Percentiles rank a stretch among this genome's conserved stretches.
phyloP scores from a whole-genome alignment of 2,113 vertebrate genomes.

The Odocoileus virginianus region DNA sequence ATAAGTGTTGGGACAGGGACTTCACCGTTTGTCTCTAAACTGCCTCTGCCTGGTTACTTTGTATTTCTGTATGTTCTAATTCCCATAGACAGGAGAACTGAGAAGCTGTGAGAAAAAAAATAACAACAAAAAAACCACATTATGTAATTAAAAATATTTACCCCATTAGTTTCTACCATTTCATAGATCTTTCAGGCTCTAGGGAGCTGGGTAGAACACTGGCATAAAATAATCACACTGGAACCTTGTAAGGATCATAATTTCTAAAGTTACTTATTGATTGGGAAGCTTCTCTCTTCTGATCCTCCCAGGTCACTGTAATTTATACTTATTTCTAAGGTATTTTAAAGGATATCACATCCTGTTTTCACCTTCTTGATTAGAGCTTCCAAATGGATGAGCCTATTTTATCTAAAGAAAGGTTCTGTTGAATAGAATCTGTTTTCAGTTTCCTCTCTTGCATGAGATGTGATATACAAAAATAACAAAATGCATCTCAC shows the following conservation, averaged over 20 bases:
- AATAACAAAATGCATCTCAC: not conserved
- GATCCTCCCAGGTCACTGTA: not conserved
- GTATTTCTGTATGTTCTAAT: constrained; percentile 33
- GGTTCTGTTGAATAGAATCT: not conserved
- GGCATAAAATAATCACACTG: not conserved
- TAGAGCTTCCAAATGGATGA: not conserved
- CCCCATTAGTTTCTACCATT: not conserved
- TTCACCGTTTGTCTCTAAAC: not conserved
- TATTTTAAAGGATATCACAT: not conserved
- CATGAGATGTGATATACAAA: not conserved
- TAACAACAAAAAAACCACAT: not conserved
- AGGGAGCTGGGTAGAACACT: not conserved
- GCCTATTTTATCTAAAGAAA: not conserved
- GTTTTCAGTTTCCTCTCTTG: not conserved
- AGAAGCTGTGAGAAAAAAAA: constrained; percentile 8
- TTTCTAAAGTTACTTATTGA: not conserved
- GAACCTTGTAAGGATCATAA: not conserved
- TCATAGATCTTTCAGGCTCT: constrained; percentile 12
- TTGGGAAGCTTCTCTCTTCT: not conserved
- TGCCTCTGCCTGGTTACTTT: not conserved
- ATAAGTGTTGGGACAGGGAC: not conserved
- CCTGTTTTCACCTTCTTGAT: not conserved
- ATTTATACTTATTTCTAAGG: not conserved
- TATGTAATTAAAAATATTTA: not conserved
- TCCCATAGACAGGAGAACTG: constrained; percentile 29